phyloP scores from a whole-genome alignment of 2,113 vertebrate genomes.

The Chlorocebus sabaeus region DNA sequence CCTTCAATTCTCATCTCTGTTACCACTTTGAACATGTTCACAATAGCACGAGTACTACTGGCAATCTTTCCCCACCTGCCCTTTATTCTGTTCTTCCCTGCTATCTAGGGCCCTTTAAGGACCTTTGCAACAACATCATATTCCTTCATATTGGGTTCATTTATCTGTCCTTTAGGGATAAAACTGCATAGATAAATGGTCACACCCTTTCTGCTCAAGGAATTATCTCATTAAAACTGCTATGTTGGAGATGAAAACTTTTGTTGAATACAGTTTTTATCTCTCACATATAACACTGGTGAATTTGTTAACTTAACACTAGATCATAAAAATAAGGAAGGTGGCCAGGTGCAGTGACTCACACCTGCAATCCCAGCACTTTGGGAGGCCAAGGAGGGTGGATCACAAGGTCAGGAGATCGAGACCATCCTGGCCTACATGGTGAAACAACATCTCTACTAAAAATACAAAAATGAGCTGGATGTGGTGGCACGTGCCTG shows the following conservation, averaged over 20 bases:
- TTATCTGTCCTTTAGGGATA: neutral
- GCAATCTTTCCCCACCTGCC: neutral
- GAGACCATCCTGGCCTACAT: too few relatives aligned
- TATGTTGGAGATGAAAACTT: slow-evolving; percentile 19
- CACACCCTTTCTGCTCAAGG: neutral
- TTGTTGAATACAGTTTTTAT: neutral
- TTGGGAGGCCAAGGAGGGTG: too few relatives aligned
- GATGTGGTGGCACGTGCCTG: too few relatives aligned
- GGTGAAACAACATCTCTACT: too few relatives aligned
- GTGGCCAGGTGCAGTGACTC: too few relatives aligned
- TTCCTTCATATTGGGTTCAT: neutral
- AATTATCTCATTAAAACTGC: slow-evolving; percentile 44
- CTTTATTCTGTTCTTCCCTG: neutral
- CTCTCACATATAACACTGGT: neutral
- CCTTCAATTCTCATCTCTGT: neutral
- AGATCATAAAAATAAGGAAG: neutral
- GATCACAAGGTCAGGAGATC: too few relatives aligned
- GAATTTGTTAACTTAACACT: neutral
- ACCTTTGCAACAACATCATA: neutral
- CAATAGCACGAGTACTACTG: neutral
- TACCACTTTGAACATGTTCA: neutral
- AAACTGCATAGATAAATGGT: slow-evolving; percentile 18
- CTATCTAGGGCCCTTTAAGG: neutral
- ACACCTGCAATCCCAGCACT: too few relatives aligned
- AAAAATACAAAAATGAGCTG: too few relatives aligned